A percentile compares a stretch with the other conserved stretches of the same genome.
These are phyloP conservation scores for Phrynocephalus guinanensis DNA, from an alignment of 2,797 vertebrate species.

Conservation along the genomic window DNA sequence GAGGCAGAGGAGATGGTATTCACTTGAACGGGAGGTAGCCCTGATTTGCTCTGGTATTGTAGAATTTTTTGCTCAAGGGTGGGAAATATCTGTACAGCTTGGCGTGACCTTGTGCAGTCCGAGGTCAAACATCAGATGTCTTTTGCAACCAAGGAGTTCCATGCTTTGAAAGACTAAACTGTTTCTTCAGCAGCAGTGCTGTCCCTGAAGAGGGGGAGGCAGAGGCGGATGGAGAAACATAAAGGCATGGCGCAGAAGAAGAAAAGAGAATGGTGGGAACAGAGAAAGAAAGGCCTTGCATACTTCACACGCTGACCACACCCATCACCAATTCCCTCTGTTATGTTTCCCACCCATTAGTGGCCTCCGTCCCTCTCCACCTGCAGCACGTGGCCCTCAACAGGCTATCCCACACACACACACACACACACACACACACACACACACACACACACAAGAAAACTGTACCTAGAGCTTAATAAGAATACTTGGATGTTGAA, in stretches of 20 bases:
- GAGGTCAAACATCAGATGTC: background rate
- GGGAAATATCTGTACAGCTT: background rate
- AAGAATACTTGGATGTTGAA: too few relatives aligned
- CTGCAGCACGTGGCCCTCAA: too few relatives aligned
- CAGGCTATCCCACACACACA: too few relatives aligned
- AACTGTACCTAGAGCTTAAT: too few relatives aligned
- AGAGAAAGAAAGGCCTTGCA: background rate
- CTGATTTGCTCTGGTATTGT: background rate
- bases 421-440: too few relatives aligned
- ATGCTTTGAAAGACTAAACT: background rate
- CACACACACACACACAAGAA: too few relatives aligned
- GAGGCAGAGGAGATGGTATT: background rate
- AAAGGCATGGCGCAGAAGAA: background rate
- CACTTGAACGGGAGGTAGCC: background rate
- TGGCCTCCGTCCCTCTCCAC: background rate
- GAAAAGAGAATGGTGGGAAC: background rate
- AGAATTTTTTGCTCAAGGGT: background rate
- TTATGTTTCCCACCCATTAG: background rate
- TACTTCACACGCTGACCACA: background rate
- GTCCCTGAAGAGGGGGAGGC: background rate
- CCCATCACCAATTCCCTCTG: too few relatives aligned
- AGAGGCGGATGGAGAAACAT: background rate
- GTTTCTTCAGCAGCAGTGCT: background rate
- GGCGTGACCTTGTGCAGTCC: background rate
- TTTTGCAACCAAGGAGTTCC: background rate